Base-by-base conservation (phyloP, 2,113 vertebrate genomes). In the Thamnaconus septentrionalis region DNA sequence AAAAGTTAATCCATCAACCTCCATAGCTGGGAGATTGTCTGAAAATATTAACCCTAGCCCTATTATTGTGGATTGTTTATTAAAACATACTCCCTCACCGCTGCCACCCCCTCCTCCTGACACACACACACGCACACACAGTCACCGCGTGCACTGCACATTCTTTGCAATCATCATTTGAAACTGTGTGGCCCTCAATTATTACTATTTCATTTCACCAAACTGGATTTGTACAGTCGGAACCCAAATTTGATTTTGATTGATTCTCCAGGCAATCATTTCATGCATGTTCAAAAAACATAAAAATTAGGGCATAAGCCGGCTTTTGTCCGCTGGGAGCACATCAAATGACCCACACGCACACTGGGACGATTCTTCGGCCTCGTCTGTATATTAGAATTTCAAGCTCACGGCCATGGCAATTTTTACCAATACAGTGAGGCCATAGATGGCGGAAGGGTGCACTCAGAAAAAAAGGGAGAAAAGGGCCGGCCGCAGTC, bases 381-480 rank as follows among this genome's bases (percentile, higher is more conserved):
- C 41, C 7, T 62, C 62, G 79, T 83, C 87, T 85, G 80, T 88
- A 89, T 82, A 88, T 86, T 85, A 83, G 42, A 84, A 87, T 89
- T 86, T 89, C 84, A 87, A 86, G 85, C 84, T 88, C 75, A 82
- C 62, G 75, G 80, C 83, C 87, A 79, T 77, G 85, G 77, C 88
- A 86, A 89, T 90, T 85, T 71, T 83, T 77, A 79, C 69, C 80
- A 84, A 77, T 65, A 85, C 86, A 88, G 86, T 75, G 44, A 64
- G 75, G 65, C 79, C 79, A 88, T 80, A 84, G 46, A 86, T 71
- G 71, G 83, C 70, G 75, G 56, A 73, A 69, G 77, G 18, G 71
- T 69, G 79, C 80, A 79, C 82, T 82, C 79, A 84, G 75, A 75
- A 82, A 31, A 31, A 31, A 31, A 31, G 2, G 18, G 18, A 31